phyloP scores from a whole-genome alignment of 2,888 invertebrate genomes.

The Yponomeuta cagnagella region DNA sequence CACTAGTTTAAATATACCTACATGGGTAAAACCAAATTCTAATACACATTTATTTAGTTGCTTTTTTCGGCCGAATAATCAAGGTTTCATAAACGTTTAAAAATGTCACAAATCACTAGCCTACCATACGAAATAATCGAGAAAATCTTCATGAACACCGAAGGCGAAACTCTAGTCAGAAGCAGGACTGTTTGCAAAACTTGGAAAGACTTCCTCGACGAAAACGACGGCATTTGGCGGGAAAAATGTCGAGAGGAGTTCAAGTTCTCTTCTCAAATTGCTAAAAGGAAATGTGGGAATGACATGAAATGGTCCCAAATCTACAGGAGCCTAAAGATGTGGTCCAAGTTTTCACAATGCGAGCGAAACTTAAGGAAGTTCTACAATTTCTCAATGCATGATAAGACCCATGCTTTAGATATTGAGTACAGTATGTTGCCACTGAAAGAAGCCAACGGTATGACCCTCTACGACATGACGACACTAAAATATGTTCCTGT shows the following conservation, averaged over 20 bases:
- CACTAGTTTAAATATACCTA: no score
- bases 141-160: conserved; percentile 13
- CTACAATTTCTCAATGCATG: conserved; percentile 47
- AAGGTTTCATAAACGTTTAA: no score
- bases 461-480: conserved; percentile 46
- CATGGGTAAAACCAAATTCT: no score
- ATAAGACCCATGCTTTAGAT: conserved; percentile 44
- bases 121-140: conserved; percentile 17
- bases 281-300: conserved; percentile 46
- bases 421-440: conserved; percentile 49
- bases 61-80: no score
- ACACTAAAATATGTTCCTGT: conserved; percentile 51
- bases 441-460: conserved; percentile 45
- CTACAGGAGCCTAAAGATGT: conserved; percentile 49
- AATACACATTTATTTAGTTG: no score
- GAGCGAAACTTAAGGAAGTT: conserved; percentile 41
- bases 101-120: neutral
- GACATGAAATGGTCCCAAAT: conserved; percentile 51
- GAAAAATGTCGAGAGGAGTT: conserved; percentile 44
- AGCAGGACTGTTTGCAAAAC: conserved; percentile 15
- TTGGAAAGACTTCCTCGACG: conserved; percentile 19
- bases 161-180: conserved; percentile 9
- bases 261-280: conserved; percentile 45
- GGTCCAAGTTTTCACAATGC: conserved; percentile 30
- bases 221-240: conserved; percentile 48